A percentile compares a stretch with the other conserved stretches of the same genome.
Evolutionary conservation across 2,888 invertebrate genomes (phyloP).

Genomic region (Spilosoma lubricipeda): DNA sequence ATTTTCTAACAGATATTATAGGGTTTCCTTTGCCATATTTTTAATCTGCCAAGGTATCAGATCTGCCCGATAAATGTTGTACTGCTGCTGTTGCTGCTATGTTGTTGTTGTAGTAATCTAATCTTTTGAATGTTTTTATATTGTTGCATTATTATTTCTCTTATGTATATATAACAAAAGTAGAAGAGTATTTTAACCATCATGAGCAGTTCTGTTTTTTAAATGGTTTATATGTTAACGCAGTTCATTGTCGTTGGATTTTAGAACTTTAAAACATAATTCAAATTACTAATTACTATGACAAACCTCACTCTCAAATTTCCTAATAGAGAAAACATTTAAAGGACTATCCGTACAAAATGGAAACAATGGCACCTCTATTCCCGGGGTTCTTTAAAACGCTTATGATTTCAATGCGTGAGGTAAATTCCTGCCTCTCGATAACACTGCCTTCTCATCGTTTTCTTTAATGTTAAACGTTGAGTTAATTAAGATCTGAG

Average conservation of each 20-base stretch:
- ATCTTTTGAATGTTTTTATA: not conserved
- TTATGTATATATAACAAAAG: not conserved
- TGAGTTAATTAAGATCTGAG: slow-evolving; percentile 79
- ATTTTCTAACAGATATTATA: not conserved
- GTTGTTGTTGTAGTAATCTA: no score
- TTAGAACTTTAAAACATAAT: no score
- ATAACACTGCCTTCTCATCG: slow-evolving; percentile 54
- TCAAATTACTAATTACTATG: no score
- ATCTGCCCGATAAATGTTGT: not conserved
- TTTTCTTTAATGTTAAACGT: slow-evolving; percentile 63
- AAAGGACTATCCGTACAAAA: slow-evolving; percentile 22
- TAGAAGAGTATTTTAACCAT: not conserved
- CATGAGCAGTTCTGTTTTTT: not conserved
- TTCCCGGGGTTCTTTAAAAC: slow-evolving; percentile 77
- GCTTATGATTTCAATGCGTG: slow-evolving; percentile 85
- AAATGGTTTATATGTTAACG: no score
- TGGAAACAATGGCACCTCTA: slow-evolving; percentile 41
- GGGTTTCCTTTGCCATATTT: not conserved
- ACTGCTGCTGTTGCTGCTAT: no score
- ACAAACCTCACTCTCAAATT: not conserved
- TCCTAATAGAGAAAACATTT: not conserved
- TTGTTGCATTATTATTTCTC: not conserved
- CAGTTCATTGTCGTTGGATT: no score
- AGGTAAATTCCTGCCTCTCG: slow-evolving; percentile 71
- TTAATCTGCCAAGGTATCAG: not conserved